Evolutionary conservation across 2,888 invertebrate species (phyloP), one percentile per base, ranked within the genome.

Genomic region (Galeopsomyia nigrocyanea): DNA sequence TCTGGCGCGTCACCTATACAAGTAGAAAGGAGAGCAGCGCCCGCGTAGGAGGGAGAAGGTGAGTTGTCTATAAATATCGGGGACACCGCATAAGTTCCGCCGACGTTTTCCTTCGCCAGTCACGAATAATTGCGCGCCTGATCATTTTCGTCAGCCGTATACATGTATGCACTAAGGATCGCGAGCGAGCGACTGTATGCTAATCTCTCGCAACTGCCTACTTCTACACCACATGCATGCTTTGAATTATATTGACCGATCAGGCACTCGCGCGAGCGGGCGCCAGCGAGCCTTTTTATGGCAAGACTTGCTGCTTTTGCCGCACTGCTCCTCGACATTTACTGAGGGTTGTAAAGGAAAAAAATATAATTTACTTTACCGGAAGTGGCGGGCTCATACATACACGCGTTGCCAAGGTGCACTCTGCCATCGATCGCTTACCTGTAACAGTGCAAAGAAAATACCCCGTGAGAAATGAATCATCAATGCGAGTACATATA

Each of bases 281-380:
- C 17, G 21, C 13, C 5, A 14, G 55, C 55, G 55, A 21, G 55
- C 3, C 14, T 55, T 55, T 17, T 53, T 17, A 17, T 14, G n/a
- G 46, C 14, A 10, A n/a, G 2, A 69, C 57, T 13, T n/a, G n/a
- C n/a, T n/a, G n/a, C n/a, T n/a, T n/a, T n/a, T n/a, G n/a, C n/a
- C n/a, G n/a, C n/a, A n/a, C n/a, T n/a, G n/a, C n/a, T n/a, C n/a
- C n/a, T n/a, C n/a, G n/a, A n/a, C n/a, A n/a, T 63, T 69, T 57
- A 39, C 57, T 17, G 22, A 39, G 10, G 31, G 19, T 17, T 10
- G 31, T 26, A 46, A 31, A 51, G 19, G 63, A 58, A 51, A 55
- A 21, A 50, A 16, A 60, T 67, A 22, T 64, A 68, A 57, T 73
- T 68, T 31, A 73, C 64, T 55, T 73, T 68, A 73, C 68, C 68